Evolutionary conservation across 2,888 invertebrate genomes (phyloP).

Genomic region (Sarcophaga variegata): DNA sequence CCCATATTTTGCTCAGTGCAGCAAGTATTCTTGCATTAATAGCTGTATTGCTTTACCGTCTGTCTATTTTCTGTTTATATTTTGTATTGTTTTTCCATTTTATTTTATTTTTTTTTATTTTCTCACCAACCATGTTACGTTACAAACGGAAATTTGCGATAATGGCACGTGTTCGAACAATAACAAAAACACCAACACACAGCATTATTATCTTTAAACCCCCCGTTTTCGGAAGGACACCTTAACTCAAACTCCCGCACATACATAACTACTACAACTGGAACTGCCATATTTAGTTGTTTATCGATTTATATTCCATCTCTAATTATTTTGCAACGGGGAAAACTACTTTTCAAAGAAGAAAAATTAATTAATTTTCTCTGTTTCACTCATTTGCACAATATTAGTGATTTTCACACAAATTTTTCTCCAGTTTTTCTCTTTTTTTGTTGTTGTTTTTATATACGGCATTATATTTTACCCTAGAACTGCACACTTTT

Average conservation of each 20-base stretch:
- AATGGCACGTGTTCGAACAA: conserved; percentile 67
- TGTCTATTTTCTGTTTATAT: conserved; percentile 13
- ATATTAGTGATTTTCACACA: conserved; percentile 59
- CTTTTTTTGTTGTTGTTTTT: neutral
- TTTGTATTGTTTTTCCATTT: conserved; percentile 55
- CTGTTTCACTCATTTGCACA: neutral
- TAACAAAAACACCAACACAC: conserved; percentile 29
- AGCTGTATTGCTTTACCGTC: neutral
- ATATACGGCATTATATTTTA: neutral
- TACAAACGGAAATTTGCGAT: conserved; percentile 66
- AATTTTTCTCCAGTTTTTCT: neutral
- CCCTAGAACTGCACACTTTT: too few relatives aligned
- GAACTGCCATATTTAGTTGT: conserved; percentile 14
- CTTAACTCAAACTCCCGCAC: neutral
- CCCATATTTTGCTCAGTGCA: neutral
- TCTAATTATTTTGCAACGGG: conserved; percentile 41
- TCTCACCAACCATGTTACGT: conserved; percentile 29
- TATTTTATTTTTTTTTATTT: neutral
- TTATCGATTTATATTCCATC: conserved; percentile 12
- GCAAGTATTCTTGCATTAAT: neutral
- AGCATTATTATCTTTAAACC: neutral
- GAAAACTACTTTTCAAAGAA: conserved; percentile 16
- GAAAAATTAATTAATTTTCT: conserved; percentile 66
- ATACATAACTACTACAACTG: neutral
- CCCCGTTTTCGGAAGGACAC: neutral